Conservation (phyloP, 2,797 vertebrate species). For the Liasis olivaceus region DNA sequence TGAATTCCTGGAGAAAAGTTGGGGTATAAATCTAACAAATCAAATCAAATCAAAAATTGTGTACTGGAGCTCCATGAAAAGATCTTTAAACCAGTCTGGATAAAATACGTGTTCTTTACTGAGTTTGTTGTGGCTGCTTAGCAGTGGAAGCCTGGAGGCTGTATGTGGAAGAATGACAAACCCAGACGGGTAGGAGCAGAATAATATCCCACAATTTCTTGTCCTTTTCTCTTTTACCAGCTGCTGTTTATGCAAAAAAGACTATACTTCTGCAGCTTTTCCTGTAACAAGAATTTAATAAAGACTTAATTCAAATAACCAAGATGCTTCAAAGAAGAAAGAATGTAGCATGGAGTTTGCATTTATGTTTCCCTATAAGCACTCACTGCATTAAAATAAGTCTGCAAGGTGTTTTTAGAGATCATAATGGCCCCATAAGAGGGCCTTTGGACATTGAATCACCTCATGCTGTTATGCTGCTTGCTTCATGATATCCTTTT, state of each 20-base stretch:
- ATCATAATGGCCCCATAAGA: slow-evolving; percentile 5
- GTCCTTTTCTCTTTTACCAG: neutral
- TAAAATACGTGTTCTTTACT: neutral
- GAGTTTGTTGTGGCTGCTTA: neutral
- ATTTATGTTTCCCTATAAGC: neutral
- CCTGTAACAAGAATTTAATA: neutral
- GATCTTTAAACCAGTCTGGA: neutral
- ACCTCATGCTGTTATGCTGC: neutral
- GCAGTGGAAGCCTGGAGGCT: neutral
- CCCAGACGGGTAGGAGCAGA: neutral
- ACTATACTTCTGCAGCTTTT: neutral
- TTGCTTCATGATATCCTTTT: neutral
- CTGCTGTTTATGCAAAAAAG: neutral
- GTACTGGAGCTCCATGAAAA: neutral
- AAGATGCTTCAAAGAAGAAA: neutral
- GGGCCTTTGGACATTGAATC: neutral
- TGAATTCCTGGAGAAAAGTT: too few species aligned
- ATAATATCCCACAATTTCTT: neutral
- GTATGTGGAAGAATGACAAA: neutral
- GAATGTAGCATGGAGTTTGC: neutral
- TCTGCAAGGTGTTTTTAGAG: neutral
- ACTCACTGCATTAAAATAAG: neutral
- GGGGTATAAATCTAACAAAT: too few species aligned
- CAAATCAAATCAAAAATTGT: neutral
- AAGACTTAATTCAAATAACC: neutral